A percentile compares a stretch with the other conserved stretches of the same genome.
Evolutionary conservation across 2,797 vertebrate species (phyloP).

Genomic region (Poliocrania exsul): DNA sequence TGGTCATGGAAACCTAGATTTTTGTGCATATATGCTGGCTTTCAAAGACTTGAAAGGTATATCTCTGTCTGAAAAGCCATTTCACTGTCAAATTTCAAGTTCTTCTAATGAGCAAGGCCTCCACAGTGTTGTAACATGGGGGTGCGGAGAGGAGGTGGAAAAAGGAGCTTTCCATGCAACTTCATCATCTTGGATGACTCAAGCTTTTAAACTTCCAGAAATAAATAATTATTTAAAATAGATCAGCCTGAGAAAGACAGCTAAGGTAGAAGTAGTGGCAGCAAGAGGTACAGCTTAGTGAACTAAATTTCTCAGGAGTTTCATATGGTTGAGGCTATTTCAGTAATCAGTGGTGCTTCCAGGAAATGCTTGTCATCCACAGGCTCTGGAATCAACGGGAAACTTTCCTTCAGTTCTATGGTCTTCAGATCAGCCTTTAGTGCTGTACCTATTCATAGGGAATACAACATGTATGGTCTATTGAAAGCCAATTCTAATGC

Average conservation of each 20-base stretch:
- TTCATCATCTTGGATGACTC: not conserved
- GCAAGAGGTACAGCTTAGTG: not conserved
- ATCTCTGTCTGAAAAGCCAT: not conserved
- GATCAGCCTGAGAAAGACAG: not conserved
- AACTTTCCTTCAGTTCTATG: not conserved
- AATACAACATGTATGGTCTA: not conserved
- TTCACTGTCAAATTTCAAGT: not conserved
- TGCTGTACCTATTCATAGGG: not conserved
- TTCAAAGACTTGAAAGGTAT: not conserved
- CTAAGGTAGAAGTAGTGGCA: not conserved
- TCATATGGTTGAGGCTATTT: not conserved
- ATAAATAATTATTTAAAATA: constrained; percentile 16
- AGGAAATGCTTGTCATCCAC: not conserved
- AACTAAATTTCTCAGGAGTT: not conserved
- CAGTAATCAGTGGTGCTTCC: not conserved
- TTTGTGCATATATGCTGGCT: not conserved
- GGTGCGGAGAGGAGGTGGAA: not conserved
- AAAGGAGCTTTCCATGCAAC: constrained; percentile 19
- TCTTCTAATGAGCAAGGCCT: not conserved
- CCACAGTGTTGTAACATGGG: not conserved
- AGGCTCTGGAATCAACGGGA: not conserved
- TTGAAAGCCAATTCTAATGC: not conserved
- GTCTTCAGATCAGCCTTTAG: not conserved
- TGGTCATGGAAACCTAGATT: not conserved
- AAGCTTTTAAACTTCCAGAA: constrained; percentile 28